Percentiles rank a stretch among this genome's conserved stretches.
phyloP scores from a whole-genome alignment of 2,113 vertebrate species.

The Camelus dromedarius region DNA sequence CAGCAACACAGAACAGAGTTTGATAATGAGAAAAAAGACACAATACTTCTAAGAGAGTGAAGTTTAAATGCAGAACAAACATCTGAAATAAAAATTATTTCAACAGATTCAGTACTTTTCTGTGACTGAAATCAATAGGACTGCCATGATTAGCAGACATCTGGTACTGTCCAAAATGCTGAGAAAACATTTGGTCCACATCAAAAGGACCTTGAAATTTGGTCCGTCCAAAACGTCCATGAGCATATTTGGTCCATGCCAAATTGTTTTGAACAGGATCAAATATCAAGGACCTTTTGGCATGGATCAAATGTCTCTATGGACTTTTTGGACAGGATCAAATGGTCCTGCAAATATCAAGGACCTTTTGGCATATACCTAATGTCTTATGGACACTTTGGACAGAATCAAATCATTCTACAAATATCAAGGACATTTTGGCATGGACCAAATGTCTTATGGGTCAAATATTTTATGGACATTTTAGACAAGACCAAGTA shows the following conservation, averaged over 20 bases:
- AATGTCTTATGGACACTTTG: background rate
- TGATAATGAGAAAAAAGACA: background rate
- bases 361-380: background rate
- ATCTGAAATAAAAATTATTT: conserved; percentile 52
- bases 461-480: background rate
- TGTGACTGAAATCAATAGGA: conserved; percentile 10
- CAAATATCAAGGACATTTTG: background rate
- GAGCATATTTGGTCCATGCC: background rate
- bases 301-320: background rate
- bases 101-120: conserved; percentile 47
- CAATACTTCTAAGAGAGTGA: background rate
- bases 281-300: too few species aligned
- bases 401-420: background rate
- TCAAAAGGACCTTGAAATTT: background rate
- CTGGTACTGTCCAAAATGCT: background rate
- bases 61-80: conserved; percentile 2
- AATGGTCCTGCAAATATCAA: background rate
- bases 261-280: background rate
- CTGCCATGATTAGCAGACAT: background rate
- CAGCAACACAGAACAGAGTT: background rate
- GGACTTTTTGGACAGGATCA: background rate
- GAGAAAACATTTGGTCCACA: background rate
- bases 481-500: background rate
- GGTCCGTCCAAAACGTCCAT: background rate
- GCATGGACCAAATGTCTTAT: background rate